Conservation (phyloP, 2,888 invertebrate species). For the Halictus quadricinctus region DNA sequence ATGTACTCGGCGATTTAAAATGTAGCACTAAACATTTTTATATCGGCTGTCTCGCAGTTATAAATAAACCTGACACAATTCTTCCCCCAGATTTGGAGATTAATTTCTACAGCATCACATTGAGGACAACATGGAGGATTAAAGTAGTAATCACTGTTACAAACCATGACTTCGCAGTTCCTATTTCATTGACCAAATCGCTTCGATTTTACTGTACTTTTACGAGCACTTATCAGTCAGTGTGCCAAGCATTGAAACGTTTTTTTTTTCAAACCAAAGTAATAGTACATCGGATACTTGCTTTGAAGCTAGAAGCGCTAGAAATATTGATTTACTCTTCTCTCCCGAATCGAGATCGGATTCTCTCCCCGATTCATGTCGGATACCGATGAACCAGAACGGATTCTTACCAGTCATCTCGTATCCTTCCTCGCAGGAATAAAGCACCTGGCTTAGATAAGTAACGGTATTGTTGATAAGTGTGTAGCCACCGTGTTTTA, state of each 20-base stretch:
- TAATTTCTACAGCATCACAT: background rate
- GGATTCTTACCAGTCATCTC: constrained; percentile 87
- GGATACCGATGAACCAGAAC: background rate
- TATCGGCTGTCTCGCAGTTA: background rate
- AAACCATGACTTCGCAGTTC: background rate
- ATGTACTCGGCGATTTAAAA: background rate
- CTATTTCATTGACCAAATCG: background rate
- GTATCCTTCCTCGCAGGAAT: constrained; percentile 91
- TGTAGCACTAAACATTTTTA: too few species aligned
- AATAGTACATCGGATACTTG: background rate
- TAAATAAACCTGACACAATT: background rate
- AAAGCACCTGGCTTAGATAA: constrained; percentile 94
- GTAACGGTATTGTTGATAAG: constrained; percentile 93
- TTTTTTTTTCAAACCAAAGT: background rate
- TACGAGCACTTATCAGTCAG: background rate
- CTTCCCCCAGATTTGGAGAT: background rate
- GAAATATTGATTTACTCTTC: background rate
- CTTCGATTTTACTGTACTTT: background rate
- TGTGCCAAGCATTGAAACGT: background rate
- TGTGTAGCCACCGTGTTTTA: constrained; percentile 91
- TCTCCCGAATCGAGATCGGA: background rate
- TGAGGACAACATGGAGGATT: background rate
- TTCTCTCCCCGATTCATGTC: background rate
- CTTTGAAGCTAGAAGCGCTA: background rate
- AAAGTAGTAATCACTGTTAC: background rate